Percentiles rank a stretch among this genome's conserved stretches.
phyloP scores from a whole-genome alignment of 2,113 vertebrate genomes.

The Miniopterus natalensis region DNA sequence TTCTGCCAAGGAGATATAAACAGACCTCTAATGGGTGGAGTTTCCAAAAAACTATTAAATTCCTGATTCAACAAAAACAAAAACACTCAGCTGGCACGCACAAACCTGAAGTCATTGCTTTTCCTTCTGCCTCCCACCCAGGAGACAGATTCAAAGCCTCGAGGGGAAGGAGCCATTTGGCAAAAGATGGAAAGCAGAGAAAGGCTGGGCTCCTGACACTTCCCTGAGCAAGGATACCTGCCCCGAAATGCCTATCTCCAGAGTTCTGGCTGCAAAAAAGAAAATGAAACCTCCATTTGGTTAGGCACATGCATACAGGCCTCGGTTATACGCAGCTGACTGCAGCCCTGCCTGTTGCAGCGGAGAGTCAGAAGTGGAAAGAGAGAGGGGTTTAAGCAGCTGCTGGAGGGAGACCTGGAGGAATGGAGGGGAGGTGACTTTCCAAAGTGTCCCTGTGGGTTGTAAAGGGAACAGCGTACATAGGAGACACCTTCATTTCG shows the following conservation, averaged over 20 bases:
- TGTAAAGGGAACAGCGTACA: neutral
- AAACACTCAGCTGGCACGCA: neutral
- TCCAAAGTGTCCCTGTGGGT: neutral
- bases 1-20: slow-evolving; percentile 20
- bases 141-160: neutral
- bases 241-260: neutral
- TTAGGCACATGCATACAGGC: neutral
- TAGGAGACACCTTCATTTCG: neutral
- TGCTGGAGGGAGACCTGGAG: neutral
- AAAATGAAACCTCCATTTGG: slow-evolving; percentile 22
- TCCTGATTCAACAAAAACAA: neutral
- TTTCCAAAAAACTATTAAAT: neutral
- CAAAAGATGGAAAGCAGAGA: slow-evolving; percentile 10
- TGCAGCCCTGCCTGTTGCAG: neutral
- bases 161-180: slow-evolving; percentile 1
- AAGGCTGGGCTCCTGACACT: neutral
- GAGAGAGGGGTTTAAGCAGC: neutral
- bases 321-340: neutral
- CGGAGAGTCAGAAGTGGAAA: neutral
- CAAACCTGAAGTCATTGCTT: neutral
- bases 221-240: neutral
- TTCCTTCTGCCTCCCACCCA: neutral
- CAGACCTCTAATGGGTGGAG: neutral
- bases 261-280: neutral
- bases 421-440: neutral